Conservation (phyloP, 2,888 invertebrate genomes). For the Synanthedon myopaeformis region DNA sequence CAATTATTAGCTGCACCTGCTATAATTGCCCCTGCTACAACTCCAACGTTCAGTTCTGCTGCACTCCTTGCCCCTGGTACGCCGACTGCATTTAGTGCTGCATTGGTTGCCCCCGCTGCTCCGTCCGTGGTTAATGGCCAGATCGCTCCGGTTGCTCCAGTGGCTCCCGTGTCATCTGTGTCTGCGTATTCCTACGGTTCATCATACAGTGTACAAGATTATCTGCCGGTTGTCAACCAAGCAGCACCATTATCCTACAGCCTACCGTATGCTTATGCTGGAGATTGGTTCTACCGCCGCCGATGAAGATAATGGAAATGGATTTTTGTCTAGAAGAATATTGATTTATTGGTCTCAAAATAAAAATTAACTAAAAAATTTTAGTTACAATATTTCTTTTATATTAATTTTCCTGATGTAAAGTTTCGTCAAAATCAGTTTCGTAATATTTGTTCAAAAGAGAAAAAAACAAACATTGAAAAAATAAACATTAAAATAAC, state of each 20-base stretch:
- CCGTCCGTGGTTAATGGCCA: background rate
- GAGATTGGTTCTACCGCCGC: conserved; percentile 24
- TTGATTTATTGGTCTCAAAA: too few relatives aligned
- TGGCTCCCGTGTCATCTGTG: conserved; percentile 14
- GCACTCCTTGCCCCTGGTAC: conserved; percentile 14
- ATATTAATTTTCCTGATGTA: too few relatives aligned
- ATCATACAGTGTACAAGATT: conserved; percentile 17
- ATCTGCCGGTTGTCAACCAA: conserved; percentile 5
- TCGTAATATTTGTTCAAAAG: too few relatives aligned
- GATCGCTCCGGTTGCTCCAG: conserved; percentile 3
- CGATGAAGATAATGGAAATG: conserved; percentile 3
- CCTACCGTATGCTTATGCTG: conserved; percentile 23
- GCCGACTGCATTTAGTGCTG: background rate
- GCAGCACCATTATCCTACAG: conserved; percentile 19
- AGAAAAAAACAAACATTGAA: too few relatives aligned
- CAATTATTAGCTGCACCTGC: conserved; percentile 8
- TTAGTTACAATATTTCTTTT: too few relatives aligned
- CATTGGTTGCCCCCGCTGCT: background rate
- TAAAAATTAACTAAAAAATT: too few relatives aligned
- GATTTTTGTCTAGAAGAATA: too few relatives aligned
- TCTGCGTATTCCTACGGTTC: conserved; percentile 25
- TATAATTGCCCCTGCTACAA: conserved; percentile 6
- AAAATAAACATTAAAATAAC: too few relatives aligned
- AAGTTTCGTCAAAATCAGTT: too few relatives aligned
- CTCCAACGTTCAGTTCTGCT: conserved; percentile 12